Base-by-base conservation (phyloP, 2,797 vertebrate species). In the Lithobates pipiens region DNA sequence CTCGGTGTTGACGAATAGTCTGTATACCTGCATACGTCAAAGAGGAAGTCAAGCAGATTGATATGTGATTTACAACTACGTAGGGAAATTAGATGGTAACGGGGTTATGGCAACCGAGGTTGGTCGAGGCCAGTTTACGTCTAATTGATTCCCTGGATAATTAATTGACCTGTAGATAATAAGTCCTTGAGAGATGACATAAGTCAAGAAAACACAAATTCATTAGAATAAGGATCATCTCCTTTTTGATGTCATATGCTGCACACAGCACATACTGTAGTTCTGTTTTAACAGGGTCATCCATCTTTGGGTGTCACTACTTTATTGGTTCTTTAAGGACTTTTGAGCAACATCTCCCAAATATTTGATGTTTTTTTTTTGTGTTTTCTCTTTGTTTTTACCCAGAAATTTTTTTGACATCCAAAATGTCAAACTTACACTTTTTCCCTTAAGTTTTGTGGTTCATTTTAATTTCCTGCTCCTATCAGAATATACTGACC, bases 91-190 rank as follows among this genome's bases (percentile, higher is more conserved):
- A 65, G n/a, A 4, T 78, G 76, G 78, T 54, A 79, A 73, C 16
- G 78, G 65, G 76, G 83, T 78, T 69, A 85, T n/a, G 32, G 27
- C 69, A 74, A 42, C 29, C 11, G 77, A 34, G 70, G 46, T 79
- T 78, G 71, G 76, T 54, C 63, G 29, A 44, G 44, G 21, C 15
- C 79, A 25, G 34, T n/a, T 46, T 69, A 70, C 75, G 13, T 80
- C 34, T 85, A 80, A 80, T 75, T 85, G 73, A 80, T 39, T 69
- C 77, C 84, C 77, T 27, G n/a, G 57, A 46, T 75, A 50, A 36
- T 61, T 29, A n/a, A 61, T 72, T 72, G 68, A 21, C 46, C 76
- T 15, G 46, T 65, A 16, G 76, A 78, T 50, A 84, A n/a, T 54
- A 18, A 29, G 77, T 54, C 50, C 76, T 18, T 50, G 9, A 71